These are phyloP conservation scores for Cybosia mesomella DNA, from an alignment of 2,888 invertebrate genomes.

Conservation along the genomic window DNA sequence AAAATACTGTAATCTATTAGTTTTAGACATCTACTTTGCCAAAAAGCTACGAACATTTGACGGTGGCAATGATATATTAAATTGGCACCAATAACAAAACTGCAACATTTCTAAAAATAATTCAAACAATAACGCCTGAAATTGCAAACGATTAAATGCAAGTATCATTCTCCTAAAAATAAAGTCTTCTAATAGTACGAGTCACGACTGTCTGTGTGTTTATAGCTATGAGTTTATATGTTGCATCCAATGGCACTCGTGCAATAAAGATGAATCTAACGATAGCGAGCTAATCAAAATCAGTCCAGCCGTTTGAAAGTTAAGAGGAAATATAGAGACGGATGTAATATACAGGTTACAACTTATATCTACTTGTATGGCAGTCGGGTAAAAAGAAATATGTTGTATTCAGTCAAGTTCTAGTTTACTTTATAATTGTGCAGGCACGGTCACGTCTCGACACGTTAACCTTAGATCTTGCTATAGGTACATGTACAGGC, in stretches of 20 bases:
- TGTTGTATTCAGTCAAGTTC: not conserved
- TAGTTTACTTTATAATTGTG: not conserved
- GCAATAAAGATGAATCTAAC: no score
- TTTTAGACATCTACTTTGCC: not conserved
- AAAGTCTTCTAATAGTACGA: not conserved
- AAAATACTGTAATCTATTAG: no score
- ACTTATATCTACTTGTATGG: not conserved
- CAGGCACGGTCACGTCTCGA: not conserved
- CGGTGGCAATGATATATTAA: not conserved
- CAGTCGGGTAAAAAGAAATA: not conserved
- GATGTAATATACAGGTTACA: no score
- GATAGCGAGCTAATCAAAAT: no score
- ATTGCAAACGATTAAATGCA: constrained; percentile 10
- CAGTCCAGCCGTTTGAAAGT: no score
- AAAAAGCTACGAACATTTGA: not conserved
- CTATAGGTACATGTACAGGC: no score
- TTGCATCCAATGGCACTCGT: no score
- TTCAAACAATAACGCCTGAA: constrained; percentile 18
- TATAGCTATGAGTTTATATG: no score
- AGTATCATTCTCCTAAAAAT: constrained; percentile 2
- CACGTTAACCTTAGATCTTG: not conserved
- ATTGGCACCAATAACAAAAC: constrained; percentile 13
- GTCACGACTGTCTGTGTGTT: not conserved
- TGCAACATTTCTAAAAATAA: constrained; percentile 31
- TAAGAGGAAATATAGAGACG: no score